These are phyloP conservation scores for Dinocampus coccinellae DNA, from an alignment of 2,888 invertebrate species.

Conservation along the genomic window DNA sequence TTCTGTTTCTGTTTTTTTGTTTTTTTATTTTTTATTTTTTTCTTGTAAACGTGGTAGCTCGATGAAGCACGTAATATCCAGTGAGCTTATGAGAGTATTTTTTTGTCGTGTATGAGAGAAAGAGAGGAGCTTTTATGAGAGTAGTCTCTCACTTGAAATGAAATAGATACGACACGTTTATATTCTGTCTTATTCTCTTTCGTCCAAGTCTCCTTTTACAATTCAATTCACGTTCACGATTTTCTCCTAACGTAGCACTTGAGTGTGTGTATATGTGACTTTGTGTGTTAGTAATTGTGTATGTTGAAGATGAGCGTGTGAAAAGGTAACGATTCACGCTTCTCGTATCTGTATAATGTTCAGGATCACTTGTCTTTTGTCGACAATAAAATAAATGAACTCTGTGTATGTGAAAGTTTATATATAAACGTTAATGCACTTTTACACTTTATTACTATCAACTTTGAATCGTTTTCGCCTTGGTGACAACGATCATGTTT, in stretches of 20 bases:
- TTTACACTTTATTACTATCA: slow-evolving; percentile 1
- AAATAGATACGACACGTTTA: not conserved
- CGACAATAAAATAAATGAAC: slow-evolving; percentile 3
- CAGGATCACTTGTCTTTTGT: slow-evolving; percentile 3
- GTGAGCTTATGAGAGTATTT: slow-evolving; percentile 2
- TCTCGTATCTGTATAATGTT: not conserved
- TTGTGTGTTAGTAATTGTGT: too few relatives aligned
- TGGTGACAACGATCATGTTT: not conserved
- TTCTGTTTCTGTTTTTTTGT: too few relatives aligned
- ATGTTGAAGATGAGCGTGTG: too few relatives aligned
- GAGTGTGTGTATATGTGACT: too few relatives aligned
- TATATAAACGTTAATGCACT: not conserved
- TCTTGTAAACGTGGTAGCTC: not conserved
- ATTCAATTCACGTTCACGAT: slow-evolving; percentile 5
- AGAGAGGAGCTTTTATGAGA: not conserved
- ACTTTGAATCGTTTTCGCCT: not conserved
- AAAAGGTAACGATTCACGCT: slow-evolving; percentile 1
- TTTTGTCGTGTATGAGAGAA: not conserved
- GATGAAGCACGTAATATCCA: not conserved
- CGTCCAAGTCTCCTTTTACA: not conserved
- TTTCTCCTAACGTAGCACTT: not conserved
- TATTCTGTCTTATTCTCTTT: not conserved
- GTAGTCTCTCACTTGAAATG: slow-evolving; percentile 5
- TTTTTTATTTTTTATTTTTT: not conserved
- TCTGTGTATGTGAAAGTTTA: too few relatives aligned